Percentiles rank a stretch among this genome's conserved stretches.
Evolutionary conservation across 2,113 vertebrate species (phyloP).

Genomic region (Hemiscyllium ocellatum): DNA sequence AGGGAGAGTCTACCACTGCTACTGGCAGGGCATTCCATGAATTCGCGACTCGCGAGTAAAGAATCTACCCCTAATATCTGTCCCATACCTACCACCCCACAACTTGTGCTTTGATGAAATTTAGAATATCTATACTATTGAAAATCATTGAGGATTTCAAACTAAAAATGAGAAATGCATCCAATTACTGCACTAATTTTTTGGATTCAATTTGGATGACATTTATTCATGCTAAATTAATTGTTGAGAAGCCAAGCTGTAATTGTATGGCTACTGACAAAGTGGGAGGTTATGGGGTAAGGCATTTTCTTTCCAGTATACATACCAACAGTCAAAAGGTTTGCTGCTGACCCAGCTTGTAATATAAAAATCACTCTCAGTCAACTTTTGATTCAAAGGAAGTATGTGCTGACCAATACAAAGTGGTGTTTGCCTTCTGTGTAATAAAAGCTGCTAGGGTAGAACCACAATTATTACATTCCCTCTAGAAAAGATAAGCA

Average conservation of each 20-base stretch:
- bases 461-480: neutral
- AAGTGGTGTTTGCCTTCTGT: neutral
- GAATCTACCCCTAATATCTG: no score
- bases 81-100: no score
- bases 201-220: neutral
- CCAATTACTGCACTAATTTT: neutral
- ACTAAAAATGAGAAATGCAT: neutral
- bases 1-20: no score
- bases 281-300: neutral
- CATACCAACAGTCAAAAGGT: neutral
- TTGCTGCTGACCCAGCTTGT: neutral
- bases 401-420: neutral
- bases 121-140: neutral
- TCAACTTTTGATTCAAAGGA: neutral
- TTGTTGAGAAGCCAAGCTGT: neutral
- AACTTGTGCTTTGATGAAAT: neutral
- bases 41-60: no score
- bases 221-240: neutral
- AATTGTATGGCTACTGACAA: neutral
- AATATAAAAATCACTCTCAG: neutral
- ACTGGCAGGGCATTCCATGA: no score
- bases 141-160: neutral
- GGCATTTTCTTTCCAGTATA: neutral
- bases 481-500: neutral
- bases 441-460: neutral